phyloP scores from a whole-genome alignment of 2,113 vertebrate genomes.

The Ptilonorhynchus violaceus region DNA sequence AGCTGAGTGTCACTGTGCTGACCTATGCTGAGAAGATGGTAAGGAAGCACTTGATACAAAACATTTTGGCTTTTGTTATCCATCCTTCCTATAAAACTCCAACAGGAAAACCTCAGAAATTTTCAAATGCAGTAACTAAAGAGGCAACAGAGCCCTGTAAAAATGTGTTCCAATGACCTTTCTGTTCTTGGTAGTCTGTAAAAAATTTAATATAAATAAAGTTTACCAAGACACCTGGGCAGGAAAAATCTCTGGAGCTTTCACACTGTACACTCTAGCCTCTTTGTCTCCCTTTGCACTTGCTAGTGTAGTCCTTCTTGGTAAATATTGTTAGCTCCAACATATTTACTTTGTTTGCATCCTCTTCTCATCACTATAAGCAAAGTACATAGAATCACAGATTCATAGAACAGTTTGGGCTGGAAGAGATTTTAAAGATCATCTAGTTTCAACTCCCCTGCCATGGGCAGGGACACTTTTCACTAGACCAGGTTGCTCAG shows the following conservation, averaged over 20 bases:
- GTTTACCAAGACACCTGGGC: background rate
- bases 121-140: background rate
- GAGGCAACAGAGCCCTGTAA: background rate
- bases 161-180: background rate
- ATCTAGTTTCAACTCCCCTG: background rate
- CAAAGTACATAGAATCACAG: background rate
- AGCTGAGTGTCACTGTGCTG: background rate
- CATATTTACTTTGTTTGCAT: background rate
- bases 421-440: background rate
- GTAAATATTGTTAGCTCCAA: background rate
- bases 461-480: background rate
- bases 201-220: background rate
- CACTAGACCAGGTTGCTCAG: background rate
- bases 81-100: background rate
- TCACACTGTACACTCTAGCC: background rate
- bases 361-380: background rate
- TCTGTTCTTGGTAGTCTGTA: background rate
- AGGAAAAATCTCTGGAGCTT: background rate
- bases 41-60: background rate
- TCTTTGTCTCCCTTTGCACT: background rate
- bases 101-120: background rate
- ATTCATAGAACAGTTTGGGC: accelerated
- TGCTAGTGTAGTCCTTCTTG: background rate
- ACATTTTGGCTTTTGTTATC: background rate
- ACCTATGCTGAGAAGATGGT: background rate